Base-by-base conservation (phyloP, 2,888 invertebrate species). In the Cremastinae sp. region DNA sequence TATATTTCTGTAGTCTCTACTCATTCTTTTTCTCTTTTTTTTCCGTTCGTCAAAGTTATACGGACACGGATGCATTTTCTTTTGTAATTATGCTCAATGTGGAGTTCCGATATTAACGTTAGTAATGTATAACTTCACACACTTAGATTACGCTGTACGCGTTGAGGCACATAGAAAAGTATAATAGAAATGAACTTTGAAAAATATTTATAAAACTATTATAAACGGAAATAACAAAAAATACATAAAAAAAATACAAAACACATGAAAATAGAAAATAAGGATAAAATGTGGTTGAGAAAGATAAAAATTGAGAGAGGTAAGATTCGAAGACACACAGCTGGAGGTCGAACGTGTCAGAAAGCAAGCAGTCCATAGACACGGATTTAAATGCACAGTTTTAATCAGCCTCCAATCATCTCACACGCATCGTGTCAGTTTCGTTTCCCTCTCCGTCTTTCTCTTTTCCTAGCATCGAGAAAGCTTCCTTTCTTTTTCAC, bases 341-440 rank as follows among this genome's bases (percentile, higher is more conserved):
- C 70, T 37, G 70, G 70, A 70, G 65, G 70, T 58, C 65, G 41
- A 45, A 56, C 55, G 61, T 55, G 22, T 7, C 20, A 2, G 41
- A 16, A 66, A 56, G 35, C 66, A 66, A 47, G 61, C 56, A 28
- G 53, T 28, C 61, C 66, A 71, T 71, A 55, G 70, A 47, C 41
- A 45, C 58, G 43, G 37, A 59, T 61, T 68, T 43, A 14, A 47
- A 43, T 53, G 10, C 22, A 18, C 56, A 20, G 4, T 61, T 41
- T 55, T 47, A 35, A 61, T 66, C 14, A 8, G 18, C 35, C 49
- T 37, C 8, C 10, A 35, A n/a, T 28, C 41, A 20, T 64, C 47
- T 58, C 18, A 16, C 47, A 41, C 39, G 47, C 55, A 37, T 37
- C 65, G 12, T 56, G 59, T 55, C 65, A 16, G 39, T 64, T 4